These are phyloP conservation scores for Tapirus terrestris DNA, from an alignment of 2,113 vertebrate species.

Conservation along the genomic window DNA sequence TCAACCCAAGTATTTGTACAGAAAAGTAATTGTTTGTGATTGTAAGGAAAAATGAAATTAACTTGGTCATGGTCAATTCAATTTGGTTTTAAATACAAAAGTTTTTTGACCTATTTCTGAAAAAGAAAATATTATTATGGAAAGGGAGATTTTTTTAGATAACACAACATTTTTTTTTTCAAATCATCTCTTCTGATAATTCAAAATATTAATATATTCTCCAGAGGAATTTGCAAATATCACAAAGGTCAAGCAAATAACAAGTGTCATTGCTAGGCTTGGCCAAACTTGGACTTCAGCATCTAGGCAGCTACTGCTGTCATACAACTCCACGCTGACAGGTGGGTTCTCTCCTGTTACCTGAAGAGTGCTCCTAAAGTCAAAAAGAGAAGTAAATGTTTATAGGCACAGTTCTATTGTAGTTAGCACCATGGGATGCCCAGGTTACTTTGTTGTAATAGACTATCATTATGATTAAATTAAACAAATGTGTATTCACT, in stretches of 20 bases:
- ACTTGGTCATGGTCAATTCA: neutral
- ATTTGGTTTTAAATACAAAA: neutral
- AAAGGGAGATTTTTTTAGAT: neutral
- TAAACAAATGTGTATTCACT: neutral
- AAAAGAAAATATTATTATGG: neutral
- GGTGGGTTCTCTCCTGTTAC: neutral
- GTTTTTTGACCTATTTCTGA: neutral
- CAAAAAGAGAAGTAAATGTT: neutral
- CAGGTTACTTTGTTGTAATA: neutral
- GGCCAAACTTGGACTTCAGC: rapidly evolving
- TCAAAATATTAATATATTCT: neutral
- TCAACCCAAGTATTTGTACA: neutral
- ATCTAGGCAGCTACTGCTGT: neutral
- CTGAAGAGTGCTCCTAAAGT: neutral
- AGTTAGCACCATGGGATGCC: neutral
- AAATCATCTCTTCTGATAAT: neutral
- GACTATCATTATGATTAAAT: neutral
- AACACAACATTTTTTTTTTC: neutral
- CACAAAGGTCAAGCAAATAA: neutral
- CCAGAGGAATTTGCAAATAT: neutral
- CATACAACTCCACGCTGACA: neutral
- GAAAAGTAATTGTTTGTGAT: neutral
- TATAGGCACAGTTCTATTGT: neutral
- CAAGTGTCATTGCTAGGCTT: neutral
- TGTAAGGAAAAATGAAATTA: neutral